Evolutionary conservation across 2,888 invertebrate genomes (phyloP).

Genomic region (Gymnocheta viridis): DNA sequence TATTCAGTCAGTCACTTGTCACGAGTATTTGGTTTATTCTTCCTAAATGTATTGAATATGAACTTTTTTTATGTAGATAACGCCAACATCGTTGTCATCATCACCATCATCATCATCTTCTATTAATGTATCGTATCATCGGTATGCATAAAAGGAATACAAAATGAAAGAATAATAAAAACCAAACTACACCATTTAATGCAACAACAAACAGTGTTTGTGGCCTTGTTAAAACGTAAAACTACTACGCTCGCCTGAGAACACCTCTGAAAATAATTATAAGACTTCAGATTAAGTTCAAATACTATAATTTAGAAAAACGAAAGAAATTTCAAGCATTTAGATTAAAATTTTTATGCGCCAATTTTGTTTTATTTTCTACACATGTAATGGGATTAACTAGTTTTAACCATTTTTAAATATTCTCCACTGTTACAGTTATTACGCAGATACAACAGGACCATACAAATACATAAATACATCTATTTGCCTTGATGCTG

Average conservation of each 20-base stretch:
- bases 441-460: not conserved
- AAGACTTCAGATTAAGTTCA: not conserved
- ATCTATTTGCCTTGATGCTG: not conserved
- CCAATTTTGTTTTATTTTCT: not conserved
- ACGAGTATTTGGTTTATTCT: not conserved
- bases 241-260: not conserved
- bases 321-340: no score
- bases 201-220: slow-evolving; percentile 3
- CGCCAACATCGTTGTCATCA: slow-evolving; percentile 36
- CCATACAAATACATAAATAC: not conserved
- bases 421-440: not conserved
- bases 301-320: no score
- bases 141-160: slow-evolving; percentile 50
- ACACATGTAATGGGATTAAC: not conserved
- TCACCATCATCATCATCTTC: slow-evolving; percentile 39
- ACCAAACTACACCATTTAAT: slow-evolving; percentile 33
- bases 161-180: slow-evolving; percentile 45
- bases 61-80: slow-evolving; percentile 5
- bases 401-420: not conserved
- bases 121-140: slow-evolving; percentile 51
- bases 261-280: slow-evolving; percentile 25
- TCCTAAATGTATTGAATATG: not conserved
- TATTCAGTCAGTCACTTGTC: slow-evolving; percentile 37
- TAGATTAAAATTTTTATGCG: no score
- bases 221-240: slow-evolving; percentile 1